Evolutionary conservation across 2,888 invertebrate genomes (phyloP), one percentile per base, ranked within the genome.

Genomic region (Zaprionus lineosus): DNA sequence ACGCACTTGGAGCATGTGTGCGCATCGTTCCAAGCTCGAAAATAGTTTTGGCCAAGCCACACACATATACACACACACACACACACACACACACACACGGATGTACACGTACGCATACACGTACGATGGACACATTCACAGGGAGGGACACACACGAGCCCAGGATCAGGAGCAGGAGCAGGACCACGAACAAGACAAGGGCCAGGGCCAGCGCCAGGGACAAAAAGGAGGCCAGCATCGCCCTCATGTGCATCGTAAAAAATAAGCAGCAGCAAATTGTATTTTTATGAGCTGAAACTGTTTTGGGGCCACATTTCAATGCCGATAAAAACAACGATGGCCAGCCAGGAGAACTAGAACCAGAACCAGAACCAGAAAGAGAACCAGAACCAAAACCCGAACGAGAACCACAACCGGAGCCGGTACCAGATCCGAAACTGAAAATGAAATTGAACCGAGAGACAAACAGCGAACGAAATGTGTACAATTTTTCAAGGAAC

Each of bases 261-360:
- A 82, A 82, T 84, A 84, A 87, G 84, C 86, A 87, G 87, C 84
- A 79, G 87, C 84, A 87, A 87, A 87, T 88, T 86, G 87, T 87
- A 87, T 87, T 87, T 87, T 87, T 88, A 87, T 87, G 88, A 87
- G 86, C 86, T 82, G 78, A 86, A 87, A 86, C 86, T 87, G 86
- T 87, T 87, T 86, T 74, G 87, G 78, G 87, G 87, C 79, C 86
- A 82, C 86, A 86, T 86, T 87, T 87, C 79, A 79, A 84, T 82
- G 84, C 74, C 74, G 74, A 86, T 87, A 86, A 87, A 86, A 86
- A 68, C 81, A 78, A 84, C 50, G 62, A 55, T 50, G 61, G 57
- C 37, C 66, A 52, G 15, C 24, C 24, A 19, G 46, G 62, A 39
- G 15, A 40, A 7, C 7, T 9, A 15, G 18, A 29, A 19, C 50